Evolutionary conservation across 2,797 vertebrate species (phyloP), one percentile per base, ranked within the genome.

Genomic region (Margarornis squamiger): DNA sequence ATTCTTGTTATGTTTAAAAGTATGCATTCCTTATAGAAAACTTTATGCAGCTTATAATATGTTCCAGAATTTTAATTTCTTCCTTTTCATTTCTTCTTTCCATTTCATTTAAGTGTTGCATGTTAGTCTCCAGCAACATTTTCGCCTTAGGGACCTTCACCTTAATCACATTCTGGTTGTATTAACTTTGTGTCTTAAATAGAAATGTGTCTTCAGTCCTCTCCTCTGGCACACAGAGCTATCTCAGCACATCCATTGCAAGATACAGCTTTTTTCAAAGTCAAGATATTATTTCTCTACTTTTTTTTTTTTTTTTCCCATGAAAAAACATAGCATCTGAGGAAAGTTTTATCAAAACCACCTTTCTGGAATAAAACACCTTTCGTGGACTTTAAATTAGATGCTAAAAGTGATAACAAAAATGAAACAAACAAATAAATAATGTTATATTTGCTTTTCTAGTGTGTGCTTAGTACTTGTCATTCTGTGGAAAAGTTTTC

Each of bases 131-230:
- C 54, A 77, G 49, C 16, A 95, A 61, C 21, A 54, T 59, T 86
- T 87, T 66, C 0, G 7, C 91, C 58, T 77, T 27, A 84, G 62
- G 81, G 30, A 80, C 39, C 14, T 91, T 96, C 78, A 86, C 54
- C 68, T 95, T 88, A 93, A 92, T 77, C 82, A 58, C 36, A 86
- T 92, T 93, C 68, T 77, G 22, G 36, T 78, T 94, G 46, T 36
- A 86, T 74, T 88, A 92, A 91, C 51, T 63, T 22, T 0, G 0
- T 43, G 34, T 68, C 62, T 80, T 90, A 90, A 89, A 87, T 16
- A 77, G 71, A 88, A 91, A n/a, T 48, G 19, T 29, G 81, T 70
- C 19, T 74, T 89, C 29, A 34, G 29, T 43, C n/a, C 17, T 77
- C 43, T 86, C 16, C 43, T 65, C 61, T 92, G 66, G 68, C 43